Evolutionary conservation across 2,113 vertebrate genomes (phyloP), one percentile per base, ranked within the genome.

Genomic region (Ptyas mucosa): DNA sequence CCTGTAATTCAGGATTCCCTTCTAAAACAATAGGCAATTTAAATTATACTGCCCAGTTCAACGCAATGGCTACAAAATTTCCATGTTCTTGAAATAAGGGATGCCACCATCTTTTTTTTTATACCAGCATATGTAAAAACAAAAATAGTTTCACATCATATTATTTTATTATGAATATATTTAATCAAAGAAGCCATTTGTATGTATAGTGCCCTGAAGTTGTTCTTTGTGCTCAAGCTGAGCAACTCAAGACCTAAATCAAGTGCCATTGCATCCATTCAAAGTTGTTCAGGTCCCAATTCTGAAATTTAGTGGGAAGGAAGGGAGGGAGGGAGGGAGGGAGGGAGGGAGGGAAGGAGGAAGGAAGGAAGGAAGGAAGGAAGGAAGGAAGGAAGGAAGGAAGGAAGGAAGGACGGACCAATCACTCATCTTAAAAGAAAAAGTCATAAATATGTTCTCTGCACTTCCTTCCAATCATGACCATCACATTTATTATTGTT

Each of bases 1-100:
- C 34, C n/a, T 92, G 54, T 54, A 96, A 89, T 69, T 91, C 61
- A 95, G 94, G 54, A 85, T 91, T 93, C 88, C 18, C 81, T 21
- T 6, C 20, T 61, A 87, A 92, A 23, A 92, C 58, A 51, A 53
- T 93, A 26, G 94, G 3, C 5, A 89, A 88, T 55, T 93, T 55
- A 34, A 88, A 75, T 89, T 95, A 93, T 49, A 6, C 55, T 26
- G 6, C 51, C 87, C 14, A 61, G 93, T 61, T 93, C 8, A 93
- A 89, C 49, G 90, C 26, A 18, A 9, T 51, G 69, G 49, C 20
- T 64, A 46, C 29, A 54, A 91, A 86, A 5, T 0, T 55, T 61
- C 8, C 54, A 26, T 15, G 24, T 34, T 75, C 5, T 58, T 58
- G 75, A 57, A 58, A 89, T 11, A 85, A 26, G 53, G 29, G 58